Percentiles rank a stretch among this genome's conserved stretches.
phyloP scores from a whole-genome alignment of 2,888 invertebrate genomes.

The Anagyrus pseudococci region DNA sequence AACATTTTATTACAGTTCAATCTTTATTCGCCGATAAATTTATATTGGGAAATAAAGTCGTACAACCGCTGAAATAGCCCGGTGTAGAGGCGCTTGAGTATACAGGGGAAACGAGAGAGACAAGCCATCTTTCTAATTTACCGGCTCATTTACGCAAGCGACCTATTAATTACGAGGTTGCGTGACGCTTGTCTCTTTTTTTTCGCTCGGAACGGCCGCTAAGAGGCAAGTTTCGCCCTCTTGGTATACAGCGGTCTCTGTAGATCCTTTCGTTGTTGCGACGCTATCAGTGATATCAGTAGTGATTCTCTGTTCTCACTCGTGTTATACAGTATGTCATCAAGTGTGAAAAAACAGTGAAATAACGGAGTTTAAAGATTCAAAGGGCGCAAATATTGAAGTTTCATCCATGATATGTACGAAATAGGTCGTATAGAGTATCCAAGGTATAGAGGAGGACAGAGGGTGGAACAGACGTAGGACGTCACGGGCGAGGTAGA shows the following conservation, averaged over 20 bases:
- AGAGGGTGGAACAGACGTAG: no score
- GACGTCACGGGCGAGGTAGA: no score
- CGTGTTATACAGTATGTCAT: no score
- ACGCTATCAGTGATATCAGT: neutral
- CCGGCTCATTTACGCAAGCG: conserved; percentile 39
- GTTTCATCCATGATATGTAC: no score
- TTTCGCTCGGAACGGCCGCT: conserved; percentile 1
- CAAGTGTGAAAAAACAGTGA: no score
- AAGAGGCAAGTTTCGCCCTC: neutral
- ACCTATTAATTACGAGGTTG: conserved; percentile 55
- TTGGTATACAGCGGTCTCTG: neutral
- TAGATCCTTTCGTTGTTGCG: neutral
- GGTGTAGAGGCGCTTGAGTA: conserved; percentile 5
- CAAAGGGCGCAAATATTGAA: no score
- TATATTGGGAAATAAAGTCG: no score
- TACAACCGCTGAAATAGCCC: neutral
- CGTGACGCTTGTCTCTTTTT: conserved; percentile 47
- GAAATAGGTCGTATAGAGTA: no score
- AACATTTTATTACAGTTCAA: no score
- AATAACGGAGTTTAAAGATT: no score
- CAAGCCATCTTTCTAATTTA: conserved; percentile 36
- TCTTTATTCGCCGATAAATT: no score
- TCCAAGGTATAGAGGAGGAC: no score
- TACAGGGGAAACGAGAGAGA: conserved; percentile 20
- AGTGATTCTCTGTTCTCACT: neutral